Evolutionary conservation across 2,888 invertebrate species (phyloP).

Genomic region (Lepidochitona cinerea): DNA sequence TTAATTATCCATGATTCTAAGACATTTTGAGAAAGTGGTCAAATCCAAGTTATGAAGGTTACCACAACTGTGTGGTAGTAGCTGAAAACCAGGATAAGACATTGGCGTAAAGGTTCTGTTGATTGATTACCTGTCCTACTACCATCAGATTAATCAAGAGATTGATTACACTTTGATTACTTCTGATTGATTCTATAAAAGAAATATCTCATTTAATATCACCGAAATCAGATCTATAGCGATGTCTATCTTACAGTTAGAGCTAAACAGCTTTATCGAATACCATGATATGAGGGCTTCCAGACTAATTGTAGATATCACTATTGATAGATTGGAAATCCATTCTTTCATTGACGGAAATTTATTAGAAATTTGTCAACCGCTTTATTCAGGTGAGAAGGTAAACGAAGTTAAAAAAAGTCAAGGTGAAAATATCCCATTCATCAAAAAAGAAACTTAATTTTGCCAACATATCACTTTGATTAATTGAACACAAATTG

Average conservation of each 20-base stretch:
- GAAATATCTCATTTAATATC: slow-evolving; percentile 3
- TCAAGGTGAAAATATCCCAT: background rate
- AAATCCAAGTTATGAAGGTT: too few species aligned
- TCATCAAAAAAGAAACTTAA: background rate
- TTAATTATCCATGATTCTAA: too few species aligned
- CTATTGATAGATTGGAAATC: too few species aligned
- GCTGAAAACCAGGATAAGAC: too few species aligned
- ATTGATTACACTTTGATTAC: slow-evolving; percentile 7
- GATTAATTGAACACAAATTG: background rate
- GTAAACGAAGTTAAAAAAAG: background rate
- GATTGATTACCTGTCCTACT: background rate
- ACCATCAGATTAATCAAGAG: background rate
- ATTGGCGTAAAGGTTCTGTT: background rate
- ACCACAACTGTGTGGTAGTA: too few species aligned
- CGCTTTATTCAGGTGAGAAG: background rate
- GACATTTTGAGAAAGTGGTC: too few species aligned
- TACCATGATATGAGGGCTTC: too few species aligned
- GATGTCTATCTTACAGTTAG: background rate
- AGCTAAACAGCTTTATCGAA: too few species aligned
- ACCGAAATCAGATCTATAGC: background rate
- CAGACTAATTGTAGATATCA: too few species aligned
- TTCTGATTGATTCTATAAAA: background rate
- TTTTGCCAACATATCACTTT: background rate
- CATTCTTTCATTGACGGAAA: too few species aligned
- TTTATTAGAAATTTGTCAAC: background rate